Base-by-base conservation (phyloP, 30 jellyfish, hydroid and myxozoan species). In the Aurelia sp. region DNA sequence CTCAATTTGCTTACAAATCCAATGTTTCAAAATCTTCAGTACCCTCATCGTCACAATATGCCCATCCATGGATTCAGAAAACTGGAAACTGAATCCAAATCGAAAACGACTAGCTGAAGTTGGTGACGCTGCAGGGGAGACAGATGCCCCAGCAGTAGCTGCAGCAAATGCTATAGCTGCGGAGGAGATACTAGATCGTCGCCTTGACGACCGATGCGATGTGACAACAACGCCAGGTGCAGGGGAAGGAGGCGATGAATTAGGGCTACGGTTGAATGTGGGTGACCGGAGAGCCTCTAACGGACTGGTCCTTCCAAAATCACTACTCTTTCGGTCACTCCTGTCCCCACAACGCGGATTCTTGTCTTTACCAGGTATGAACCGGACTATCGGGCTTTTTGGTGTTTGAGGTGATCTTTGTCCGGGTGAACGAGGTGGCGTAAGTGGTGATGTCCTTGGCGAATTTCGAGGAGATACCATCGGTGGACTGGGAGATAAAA, bases 111-210 rank as follows among this genome's bases (percentile, higher is more conserved):
- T 55, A 30, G 89, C 88, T 13, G 96, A 77, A 1, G 91, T 88
- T n/a, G 97, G 97, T n/a, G 97, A 90, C 7, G 93, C 93, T 13
- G 93, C 97, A 64, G 95, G 91, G 30, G 97, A 90, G 16, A 77
- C 91, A 76, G 91, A 68, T 4, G 95, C 95, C 4, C 97, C 95
- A n/a, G 97, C 97, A 51, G 97, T 90, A 24, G 97, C 97, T n/a
- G 97, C 97, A 12, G 97, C 97, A 67, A 90, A 90, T 30, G 97
- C 94, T 2, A 90, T 77, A 24, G 91, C 97, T 3, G 97, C 97
- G 66, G 91, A 67, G 24, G 96, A 72, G 35, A 90, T 90, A 63
- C 91, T 74, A 58, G 97, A 86, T 67, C 97, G 83, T 41, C 91
- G 57, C 55, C 90, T 63, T 24, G 95, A 90, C 74, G 91, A 68